These are phyloP conservation scores for Enteromius fasciolatus DNA, from an alignment of 2,797 vertebrate species.

Conservation along the genomic window DNA sequence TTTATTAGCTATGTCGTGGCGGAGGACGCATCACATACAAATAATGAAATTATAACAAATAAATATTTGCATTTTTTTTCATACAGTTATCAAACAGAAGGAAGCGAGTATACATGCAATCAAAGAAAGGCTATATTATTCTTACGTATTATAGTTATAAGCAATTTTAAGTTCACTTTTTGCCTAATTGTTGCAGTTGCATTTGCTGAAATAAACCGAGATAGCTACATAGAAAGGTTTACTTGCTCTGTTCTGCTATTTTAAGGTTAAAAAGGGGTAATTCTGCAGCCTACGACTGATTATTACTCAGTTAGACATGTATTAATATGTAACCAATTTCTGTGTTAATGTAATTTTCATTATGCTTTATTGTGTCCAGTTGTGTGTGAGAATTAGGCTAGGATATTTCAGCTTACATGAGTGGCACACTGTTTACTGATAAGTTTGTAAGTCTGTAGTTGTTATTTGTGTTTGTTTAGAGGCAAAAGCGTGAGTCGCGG, in stretches of 20 bases:
- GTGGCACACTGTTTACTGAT: neutral
- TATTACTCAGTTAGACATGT: neutral
- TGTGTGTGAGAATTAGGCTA: neutral
- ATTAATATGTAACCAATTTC: neutral
- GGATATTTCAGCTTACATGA: neutral
- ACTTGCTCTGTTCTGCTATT: neutral
- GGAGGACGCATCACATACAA: slow-evolving; percentile 17
- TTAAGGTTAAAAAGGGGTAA: fast-evolving
- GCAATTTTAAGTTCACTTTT: neutral
- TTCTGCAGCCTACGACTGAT: neutral
- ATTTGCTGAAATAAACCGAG: neutral
- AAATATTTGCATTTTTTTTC: neutral
- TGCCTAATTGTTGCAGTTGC: neutral
- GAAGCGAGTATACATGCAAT: no score
- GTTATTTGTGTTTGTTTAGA: neutral
- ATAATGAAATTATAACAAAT: neutral
- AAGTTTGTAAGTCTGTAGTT: neutral
- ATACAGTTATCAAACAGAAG: neutral
- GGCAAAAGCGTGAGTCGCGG: neutral
- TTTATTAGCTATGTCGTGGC: neutral
- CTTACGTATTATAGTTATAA: no score
- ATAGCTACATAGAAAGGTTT: neutral
- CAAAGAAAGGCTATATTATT: neutral
- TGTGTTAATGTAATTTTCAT: slow-evolving; percentile 53
- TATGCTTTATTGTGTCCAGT: slow-evolving; percentile 22